phyloP scores from a whole-genome alignment of 2,888 invertebrate genomes.

The Spisula subtruncata region DNA sequence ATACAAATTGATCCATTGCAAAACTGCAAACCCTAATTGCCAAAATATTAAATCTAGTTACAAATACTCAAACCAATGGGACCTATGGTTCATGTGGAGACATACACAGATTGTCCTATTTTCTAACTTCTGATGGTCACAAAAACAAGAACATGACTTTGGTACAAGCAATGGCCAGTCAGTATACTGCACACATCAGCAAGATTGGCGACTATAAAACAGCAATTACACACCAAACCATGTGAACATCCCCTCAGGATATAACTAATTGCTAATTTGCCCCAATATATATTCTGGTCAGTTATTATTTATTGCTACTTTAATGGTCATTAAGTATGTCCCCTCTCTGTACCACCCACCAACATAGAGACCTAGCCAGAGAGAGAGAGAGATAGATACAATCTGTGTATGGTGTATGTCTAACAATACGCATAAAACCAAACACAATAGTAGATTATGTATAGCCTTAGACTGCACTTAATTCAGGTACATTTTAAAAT shows the following conservation, averaged over 20 bases:
- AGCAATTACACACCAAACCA: slow-evolving; percentile 25
- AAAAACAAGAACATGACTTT: background rate
- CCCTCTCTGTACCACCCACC: slow-evolving; percentile 21
- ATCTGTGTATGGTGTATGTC: background rate
- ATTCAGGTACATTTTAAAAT: too few relatives aligned
- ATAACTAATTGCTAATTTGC: slow-evolving; percentile 41
- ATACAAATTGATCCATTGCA: too few relatives aligned
- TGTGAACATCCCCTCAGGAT: slow-evolving; percentile 5
- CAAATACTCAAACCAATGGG: too few relatives aligned
- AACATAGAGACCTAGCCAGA: background rate
- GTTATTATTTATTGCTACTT: slow-evolving; percentile 37
- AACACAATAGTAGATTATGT: background rate
- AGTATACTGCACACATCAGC: background rate
- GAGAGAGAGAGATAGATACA: background rate
- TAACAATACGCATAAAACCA: background rate
- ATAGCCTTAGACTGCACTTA: background rate
- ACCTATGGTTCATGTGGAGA: too few relatives aligned
- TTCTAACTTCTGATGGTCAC: too few relatives aligned
- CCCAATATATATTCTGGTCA: slow-evolving; percentile 20
- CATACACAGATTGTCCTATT: too few relatives aligned
- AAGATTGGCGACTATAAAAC: slow-evolving; percentile 9
- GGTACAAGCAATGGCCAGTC: background rate
- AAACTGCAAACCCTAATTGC: too few relatives aligned
- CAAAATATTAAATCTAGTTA: too few relatives aligned
- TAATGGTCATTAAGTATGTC: slow-evolving; percentile 37